phyloP scores from a whole-genome alignment of 2,797 vertebrate genomes.

The Pogoniulus pusillus region DNA sequence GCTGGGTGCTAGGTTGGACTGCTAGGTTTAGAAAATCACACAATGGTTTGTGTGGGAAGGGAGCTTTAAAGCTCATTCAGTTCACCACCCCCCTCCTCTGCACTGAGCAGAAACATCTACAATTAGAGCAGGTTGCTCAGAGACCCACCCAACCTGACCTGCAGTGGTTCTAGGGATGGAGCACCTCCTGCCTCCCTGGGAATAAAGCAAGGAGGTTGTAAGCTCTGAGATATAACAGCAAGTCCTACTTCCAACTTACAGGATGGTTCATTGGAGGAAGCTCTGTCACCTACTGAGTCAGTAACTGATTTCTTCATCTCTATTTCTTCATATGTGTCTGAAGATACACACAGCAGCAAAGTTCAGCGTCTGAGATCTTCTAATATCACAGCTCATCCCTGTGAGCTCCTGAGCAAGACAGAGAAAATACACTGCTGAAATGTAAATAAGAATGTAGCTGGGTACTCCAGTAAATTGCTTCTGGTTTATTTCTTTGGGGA shows the following conservation, averaged over 20 bases:
- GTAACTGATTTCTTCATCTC: background rate
- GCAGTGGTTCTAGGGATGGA: background rate
- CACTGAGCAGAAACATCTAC: background rate
- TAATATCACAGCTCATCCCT: background rate
- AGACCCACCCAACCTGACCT: background rate
- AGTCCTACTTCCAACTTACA: background rate
- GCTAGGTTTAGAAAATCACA: background rate
- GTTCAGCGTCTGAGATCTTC: background rate
- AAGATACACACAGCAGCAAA: background rate
- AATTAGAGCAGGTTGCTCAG: background rate
- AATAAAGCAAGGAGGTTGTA: background rate
- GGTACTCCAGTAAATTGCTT: background rate
- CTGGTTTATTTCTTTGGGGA: background rate
- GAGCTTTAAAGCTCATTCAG: background rate
- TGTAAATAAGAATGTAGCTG: background rate
- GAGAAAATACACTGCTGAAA: background rate
- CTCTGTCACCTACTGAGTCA: background rate
- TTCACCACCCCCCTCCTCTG: background rate
- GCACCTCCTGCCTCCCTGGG: background rate
- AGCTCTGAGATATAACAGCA: background rate
- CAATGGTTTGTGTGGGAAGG: background rate
- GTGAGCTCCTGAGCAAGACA: background rate
- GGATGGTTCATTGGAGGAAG: background rate
- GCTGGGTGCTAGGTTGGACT: no score
- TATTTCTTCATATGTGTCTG: background rate